These are phyloP conservation scores for Ceramica pisi DNA, from an alignment of 2,888 invertebrate genomes.

Conservation along the genomic window DNA sequence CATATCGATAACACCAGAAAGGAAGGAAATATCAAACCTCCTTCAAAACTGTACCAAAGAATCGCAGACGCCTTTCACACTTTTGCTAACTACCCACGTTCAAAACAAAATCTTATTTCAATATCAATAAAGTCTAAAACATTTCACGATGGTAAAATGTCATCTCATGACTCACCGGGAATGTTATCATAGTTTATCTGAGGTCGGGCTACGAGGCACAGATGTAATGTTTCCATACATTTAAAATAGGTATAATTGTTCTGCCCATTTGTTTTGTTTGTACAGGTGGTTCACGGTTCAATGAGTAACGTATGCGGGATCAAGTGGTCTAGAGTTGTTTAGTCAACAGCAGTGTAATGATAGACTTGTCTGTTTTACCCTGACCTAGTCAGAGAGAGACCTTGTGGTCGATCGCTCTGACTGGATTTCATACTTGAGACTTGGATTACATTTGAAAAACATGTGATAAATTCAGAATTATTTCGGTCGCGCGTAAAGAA, in stretches of 20 bases:
- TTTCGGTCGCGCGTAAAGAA: neutral
- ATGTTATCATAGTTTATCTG: constrained; percentile 55
- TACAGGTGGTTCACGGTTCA: constrained; percentile 57
- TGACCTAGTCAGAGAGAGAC: constrained; percentile 48
- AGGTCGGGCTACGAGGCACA: constrained; percentile 44
- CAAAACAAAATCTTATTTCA: constrained; percentile 30
- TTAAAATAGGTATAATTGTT: constrained; percentile 52
- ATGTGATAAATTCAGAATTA: constrained; percentile 20
- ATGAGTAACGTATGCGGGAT: constrained; percentile 48
- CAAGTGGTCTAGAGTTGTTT: constrained; percentile 53
- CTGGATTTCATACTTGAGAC: constrained; percentile 33
- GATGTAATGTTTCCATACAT: constrained; percentile 57
- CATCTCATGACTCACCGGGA: constrained; percentile 58
- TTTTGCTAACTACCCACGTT: constrained; percentile 5
- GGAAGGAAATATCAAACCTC: constrained; percentile 59
- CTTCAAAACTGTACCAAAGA: constrained; percentile 36
- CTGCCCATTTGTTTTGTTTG: constrained; percentile 56
- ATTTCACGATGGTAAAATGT: constrained; percentile 17
- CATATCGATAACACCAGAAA: constrained; percentile 35
- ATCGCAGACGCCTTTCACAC: constrained; percentile 40
- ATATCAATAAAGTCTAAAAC: constrained; percentile 19
- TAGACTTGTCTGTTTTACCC: constrained; percentile 47
- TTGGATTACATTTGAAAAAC: constrained; percentile 30
- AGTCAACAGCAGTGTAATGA: constrained; percentile 56
- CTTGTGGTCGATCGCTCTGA: constrained; percentile 54